These are phyloP conservation scores for Rhabdophis nuchalis DNA, from an alignment of 2,797 vertebrate species.

Conservation along the genomic window DNA sequence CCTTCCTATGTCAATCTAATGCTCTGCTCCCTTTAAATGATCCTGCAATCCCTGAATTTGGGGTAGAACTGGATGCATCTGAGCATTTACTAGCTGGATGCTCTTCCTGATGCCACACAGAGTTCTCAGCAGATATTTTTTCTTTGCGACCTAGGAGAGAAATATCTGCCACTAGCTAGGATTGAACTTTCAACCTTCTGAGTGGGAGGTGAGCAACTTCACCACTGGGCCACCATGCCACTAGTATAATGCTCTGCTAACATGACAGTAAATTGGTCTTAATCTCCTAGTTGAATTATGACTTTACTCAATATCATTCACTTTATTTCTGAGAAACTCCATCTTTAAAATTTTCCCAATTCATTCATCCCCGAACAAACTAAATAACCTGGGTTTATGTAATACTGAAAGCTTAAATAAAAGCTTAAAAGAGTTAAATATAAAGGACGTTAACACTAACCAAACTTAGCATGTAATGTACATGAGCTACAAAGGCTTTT, in stretches of 20 bases:
- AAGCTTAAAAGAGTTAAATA: neutral
- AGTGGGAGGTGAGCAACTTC: neutral
- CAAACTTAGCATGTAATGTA: neutral
- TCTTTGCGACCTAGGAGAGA: neutral
- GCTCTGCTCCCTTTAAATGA: neutral
- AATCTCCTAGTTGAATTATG: neutral
- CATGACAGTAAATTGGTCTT: neutral
- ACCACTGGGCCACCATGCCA: neutral
- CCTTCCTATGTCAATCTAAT: neutral
- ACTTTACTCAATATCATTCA: neutral
- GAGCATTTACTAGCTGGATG: neutral
- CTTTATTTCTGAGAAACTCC: neutral
- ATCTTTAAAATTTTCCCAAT: neutral
- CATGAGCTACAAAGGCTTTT: neutral
- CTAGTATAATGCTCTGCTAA: neutral
- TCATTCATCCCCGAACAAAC: neutral
- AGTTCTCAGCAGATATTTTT: neutral
- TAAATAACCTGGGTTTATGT: neutral
- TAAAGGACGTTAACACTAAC: neutral
- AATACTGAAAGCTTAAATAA: neutral
- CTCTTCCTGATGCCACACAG: neutral
- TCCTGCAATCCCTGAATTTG: neutral
- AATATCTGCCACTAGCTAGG: neutral
- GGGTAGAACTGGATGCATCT: neutral
- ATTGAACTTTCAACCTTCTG: neutral